phyloP scores from a whole-genome alignment of 2,888 invertebrate species.

The Tenthredo mesomela region DNA sequence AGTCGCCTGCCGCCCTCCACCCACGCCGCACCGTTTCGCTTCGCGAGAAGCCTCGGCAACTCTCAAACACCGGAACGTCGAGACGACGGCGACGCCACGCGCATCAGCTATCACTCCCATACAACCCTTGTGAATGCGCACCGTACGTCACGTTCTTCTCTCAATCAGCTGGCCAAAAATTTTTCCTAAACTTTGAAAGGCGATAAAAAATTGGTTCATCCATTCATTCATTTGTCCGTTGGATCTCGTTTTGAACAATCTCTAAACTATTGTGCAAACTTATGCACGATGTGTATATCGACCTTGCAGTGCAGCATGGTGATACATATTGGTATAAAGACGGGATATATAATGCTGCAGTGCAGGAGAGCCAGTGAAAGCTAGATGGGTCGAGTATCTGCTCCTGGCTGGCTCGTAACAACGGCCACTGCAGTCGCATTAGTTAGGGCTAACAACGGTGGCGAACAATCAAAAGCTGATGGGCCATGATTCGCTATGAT shows the following conservation, averaged over 20 bases:
- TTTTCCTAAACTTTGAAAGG: background rate
- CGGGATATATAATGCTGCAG: background rate
- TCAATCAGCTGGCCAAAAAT: background rate
- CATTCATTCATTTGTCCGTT: background rate
- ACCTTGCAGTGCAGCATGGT: background rate
- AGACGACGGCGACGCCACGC: constrained; percentile 35
- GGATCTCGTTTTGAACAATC: background rate
- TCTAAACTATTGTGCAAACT: background rate
- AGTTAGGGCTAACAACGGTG: constrained; percentile 77
- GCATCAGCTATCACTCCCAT: background rate
- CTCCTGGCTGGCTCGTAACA: constrained; percentile 16
- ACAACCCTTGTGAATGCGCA: background rate
- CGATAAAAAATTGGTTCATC: background rate
- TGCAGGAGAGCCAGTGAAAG: background rate
- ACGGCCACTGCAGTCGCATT: constrained; percentile 76
- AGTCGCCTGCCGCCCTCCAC: constrained; percentile 68
- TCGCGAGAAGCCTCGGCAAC: constrained; percentile 33
- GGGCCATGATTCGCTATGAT: constrained; percentile 78
- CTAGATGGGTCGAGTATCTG: background rate
- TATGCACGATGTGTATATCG: background rate
- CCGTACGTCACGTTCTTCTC: background rate
- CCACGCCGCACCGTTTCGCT: constrained; percentile 62
- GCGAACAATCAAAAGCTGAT: constrained; percentile 78
- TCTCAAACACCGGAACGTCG: constrained; percentile 48
- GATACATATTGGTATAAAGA: background rate